A percentile compares a stretch with the other conserved stretches of the same genome.
phyloP scores from a whole-genome alignment of 2,888 invertebrate genomes.

The Dryobotodes eremita region DNA sequence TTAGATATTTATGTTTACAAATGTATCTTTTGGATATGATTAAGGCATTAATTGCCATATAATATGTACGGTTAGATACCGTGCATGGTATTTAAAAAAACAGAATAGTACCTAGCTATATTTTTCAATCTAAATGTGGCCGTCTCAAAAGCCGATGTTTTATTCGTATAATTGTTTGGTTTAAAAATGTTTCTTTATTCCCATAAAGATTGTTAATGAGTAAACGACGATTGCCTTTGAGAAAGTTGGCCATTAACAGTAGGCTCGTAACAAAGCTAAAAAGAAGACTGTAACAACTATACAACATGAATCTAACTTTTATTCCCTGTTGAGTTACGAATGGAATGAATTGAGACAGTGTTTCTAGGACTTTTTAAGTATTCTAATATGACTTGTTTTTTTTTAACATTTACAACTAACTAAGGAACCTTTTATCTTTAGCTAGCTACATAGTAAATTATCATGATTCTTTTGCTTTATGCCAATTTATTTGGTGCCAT shows the following conservation, averaged over 20 bases:
- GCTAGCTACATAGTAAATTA: too few species aligned
- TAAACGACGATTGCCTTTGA: conserved; percentile 20
- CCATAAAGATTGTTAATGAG: background rate
- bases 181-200: too few species aligned
- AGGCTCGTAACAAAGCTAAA: conserved; percentile 7
- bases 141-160: background rate
- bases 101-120: background rate
- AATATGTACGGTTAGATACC: too few species aligned
- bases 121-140: background rate
- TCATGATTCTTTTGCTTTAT: too few species aligned
- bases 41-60: too few species aligned
- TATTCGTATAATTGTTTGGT: background rate
- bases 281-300: conserved; percentile 11
- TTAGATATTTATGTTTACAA: too few species aligned
- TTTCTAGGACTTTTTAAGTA: background rate
- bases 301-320: conserved; percentile 40
- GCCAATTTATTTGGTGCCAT: too few species aligned
- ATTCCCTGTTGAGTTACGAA: conserved; percentile 18
- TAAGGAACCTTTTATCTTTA: too few species aligned
- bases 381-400: background rate
- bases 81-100: too few species aligned
- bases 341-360: conserved; percentile 2
- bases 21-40: too few species aligned
- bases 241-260: conserved; percentile 10
- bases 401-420: background rate